Evolutionary conservation across 2,113 vertebrate species (phyloP).

Genomic region (Dolichallabes microphthalmus): DNA sequence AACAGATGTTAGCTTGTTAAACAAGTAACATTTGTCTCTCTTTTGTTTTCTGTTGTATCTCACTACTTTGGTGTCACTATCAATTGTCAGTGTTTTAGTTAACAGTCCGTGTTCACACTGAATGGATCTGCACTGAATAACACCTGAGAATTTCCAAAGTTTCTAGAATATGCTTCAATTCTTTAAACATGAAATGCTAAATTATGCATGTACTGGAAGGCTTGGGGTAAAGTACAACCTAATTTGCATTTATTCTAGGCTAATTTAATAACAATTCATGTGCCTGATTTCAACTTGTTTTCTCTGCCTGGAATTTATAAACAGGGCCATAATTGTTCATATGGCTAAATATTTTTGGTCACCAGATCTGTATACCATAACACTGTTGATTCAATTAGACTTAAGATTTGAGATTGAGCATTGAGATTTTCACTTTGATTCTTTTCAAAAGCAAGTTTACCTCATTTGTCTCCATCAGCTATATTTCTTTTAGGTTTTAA

Average conservation of each 20-base stretch:
- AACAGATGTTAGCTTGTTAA: background rate
- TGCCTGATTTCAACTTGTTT: slow-evolving; percentile 3
- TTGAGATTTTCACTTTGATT: too few relatives aligned
- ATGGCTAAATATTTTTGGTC: background rate
- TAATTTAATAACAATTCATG: slow-evolving; percentile 29
- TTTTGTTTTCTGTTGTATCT: background rate
- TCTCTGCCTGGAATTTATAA: slow-evolving; percentile 18
- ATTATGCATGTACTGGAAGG: slow-evolving; percentile 19
- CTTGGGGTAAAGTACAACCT: background rate
- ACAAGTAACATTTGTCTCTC: background rate
- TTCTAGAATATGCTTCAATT: background rate
- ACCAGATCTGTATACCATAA: background rate
- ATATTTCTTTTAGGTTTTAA: too few relatives aligned
- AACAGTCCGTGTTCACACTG: background rate
- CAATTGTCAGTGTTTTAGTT: slow-evolving; percentile 13
- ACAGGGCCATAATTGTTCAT: background rate
- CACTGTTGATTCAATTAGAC: too few relatives aligned
- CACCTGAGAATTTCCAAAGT: slow-evolving; percentile 16
- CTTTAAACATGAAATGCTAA: slow-evolving; percentile 34
- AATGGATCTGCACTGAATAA: background rate
- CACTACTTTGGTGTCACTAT: background rate
- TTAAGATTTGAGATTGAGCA: too few relatives aligned
- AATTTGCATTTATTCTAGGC: slow-evolving; percentile 29
- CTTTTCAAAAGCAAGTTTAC: too few relatives aligned
- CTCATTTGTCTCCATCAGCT: too few relatives aligned